These are phyloP conservation scores for Enteromius anoplus DNA, from an alignment of 2,797 vertebrate genomes.

Conservation along the genomic window DNA sequence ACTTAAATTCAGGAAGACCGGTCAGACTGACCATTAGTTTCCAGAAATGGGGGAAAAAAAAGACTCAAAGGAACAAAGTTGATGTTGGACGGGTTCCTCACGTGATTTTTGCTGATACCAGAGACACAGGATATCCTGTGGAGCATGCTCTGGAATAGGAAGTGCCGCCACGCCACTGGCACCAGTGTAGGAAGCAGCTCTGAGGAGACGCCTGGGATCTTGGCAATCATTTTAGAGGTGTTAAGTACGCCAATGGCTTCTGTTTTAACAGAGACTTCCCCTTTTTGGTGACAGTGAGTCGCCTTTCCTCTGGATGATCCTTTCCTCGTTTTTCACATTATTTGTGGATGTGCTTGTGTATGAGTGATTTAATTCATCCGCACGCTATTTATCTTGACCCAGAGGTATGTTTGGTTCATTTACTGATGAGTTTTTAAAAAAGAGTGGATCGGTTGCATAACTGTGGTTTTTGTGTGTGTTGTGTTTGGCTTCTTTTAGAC, in stretches of 20 bases:
- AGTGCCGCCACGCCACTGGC: slow-evolving; percentile 60
- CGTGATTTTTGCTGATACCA: slow-evolving; percentile 48
- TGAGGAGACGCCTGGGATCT: slow-evolving; percentile 47
- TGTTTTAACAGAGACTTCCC: slow-evolving; percentile 40
- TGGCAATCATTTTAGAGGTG: slow-evolving; percentile 46
- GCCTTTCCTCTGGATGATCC: slow-evolving; percentile 25
- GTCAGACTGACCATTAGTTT: slow-evolving; percentile 11
- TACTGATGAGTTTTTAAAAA: not conserved
- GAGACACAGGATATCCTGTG: slow-evolving; percentile 74
- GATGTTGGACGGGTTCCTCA: slow-evolving; percentile 13
- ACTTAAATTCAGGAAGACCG: not conserved
- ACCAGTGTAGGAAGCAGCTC: slow-evolving; percentile 55
- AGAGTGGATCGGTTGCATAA: not conserved
- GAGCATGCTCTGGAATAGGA: slow-evolving; percentile 66
- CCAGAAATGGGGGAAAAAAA: not conserved
- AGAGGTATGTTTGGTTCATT: not conserved
- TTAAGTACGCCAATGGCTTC: slow-evolving; percentile 29
- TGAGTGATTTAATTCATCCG: not conserved
- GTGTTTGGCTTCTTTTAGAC: not conserved
- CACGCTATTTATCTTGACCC: not conserved
- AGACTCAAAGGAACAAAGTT: not conserved
- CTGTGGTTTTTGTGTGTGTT: not conserved
- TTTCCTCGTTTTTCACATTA: slow-evolving; percentile 19
- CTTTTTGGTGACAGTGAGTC: slow-evolving; percentile 29
- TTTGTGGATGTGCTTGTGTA: slow-evolving; percentile 19